Conservation (phyloP, 2,888 invertebrate species). For the Synanthedon vespiformis region DNA sequence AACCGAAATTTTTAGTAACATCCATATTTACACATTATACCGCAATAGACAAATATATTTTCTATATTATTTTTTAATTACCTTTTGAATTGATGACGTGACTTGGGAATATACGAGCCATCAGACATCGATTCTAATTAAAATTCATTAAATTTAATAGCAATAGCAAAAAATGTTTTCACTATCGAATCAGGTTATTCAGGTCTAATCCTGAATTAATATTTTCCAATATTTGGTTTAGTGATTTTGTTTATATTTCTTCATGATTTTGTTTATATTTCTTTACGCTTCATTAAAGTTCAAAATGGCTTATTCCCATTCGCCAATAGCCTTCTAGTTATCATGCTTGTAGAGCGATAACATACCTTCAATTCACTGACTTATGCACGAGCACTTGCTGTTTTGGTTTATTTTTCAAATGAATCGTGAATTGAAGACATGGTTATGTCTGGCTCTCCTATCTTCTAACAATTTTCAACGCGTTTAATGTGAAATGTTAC, state of each 20-base stretch:
- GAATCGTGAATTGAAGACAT: constrained; percentile 62
- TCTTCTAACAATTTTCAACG: neutral
- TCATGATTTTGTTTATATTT: constrained; percentile 3
- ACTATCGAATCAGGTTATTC: too few relatives aligned
- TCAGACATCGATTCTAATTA: too few relatives aligned
- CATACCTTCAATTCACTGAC: constrained; percentile 66
- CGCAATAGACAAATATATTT: too few relatives aligned
- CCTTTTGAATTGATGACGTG: too few relatives aligned
- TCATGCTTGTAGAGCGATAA: constrained; percentile 66
- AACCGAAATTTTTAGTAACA: too few relatives aligned
- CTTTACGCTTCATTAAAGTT: constrained; percentile 26
- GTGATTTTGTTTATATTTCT: constrained; percentile 3
- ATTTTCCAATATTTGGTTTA: neutral
- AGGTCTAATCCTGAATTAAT: too few relatives aligned
- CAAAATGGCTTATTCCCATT: constrained; percentile 25
- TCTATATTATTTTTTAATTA: too few relatives aligned
- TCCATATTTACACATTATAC: too few relatives aligned
- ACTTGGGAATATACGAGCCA: too few relatives aligned
- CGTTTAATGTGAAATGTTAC: neutral
- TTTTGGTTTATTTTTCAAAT: constrained; percentile 11
- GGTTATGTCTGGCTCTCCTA: constrained; percentile 64
- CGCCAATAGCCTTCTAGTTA: constrained; percentile 35
- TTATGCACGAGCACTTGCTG: constrained; percentile 28
- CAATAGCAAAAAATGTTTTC: too few relatives aligned
- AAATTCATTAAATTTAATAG: too few relatives aligned